Evolutionary conservation across 1,140 invertebrate genomes (phyloP), one percentile per base, ranked within the genome.

Genomic region (Papilio xuthus): DNA sequence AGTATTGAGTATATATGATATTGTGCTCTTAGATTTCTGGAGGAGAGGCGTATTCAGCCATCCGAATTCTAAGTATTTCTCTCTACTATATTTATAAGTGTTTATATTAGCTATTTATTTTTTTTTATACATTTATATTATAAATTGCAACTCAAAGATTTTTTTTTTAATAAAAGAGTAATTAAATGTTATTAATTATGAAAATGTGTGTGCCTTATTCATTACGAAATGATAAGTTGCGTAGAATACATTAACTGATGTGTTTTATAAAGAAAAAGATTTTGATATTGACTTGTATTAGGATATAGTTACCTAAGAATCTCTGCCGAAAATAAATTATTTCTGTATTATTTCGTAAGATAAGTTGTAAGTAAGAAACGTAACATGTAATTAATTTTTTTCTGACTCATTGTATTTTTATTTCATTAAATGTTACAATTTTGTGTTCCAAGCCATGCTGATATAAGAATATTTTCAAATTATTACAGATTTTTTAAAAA

Each of bases 241-340:
- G 8, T 23, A 20, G 9, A 20, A 9, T 56, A 20, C 8, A 10
- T 10, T n/a, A 23, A 56, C 53, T 20, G 23, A 60, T 60, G 10
- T 60, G 56, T 60, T 60, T 60, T 15, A 6, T 26, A 60, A 60
- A 60, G 26, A 60, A n/a, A 50, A 26, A 2, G 26, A 60, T 26
- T 60, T 26, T 53, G 18, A 53, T 20, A 20, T n/a, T 7, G 50
- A n/a, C 7, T 67, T 18, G 12, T 28, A 28, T 15, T 32, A 67
- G 26, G 12, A 67, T 67, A 28, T 67, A 60, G 56, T 60, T 60
- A 60, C 60, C 60, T 67, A 67, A 67, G 60, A 67, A 67, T 67
- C 60, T 67, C 60, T 67, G 60, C 26, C 60, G 26, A 67, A 67
- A 15, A 67, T 67, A 67, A 28, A 28, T 67, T 67, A 28, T 56